Base-by-base conservation (phyloP, 1,140 invertebrate species). In the Eciton burchellii region DNA sequence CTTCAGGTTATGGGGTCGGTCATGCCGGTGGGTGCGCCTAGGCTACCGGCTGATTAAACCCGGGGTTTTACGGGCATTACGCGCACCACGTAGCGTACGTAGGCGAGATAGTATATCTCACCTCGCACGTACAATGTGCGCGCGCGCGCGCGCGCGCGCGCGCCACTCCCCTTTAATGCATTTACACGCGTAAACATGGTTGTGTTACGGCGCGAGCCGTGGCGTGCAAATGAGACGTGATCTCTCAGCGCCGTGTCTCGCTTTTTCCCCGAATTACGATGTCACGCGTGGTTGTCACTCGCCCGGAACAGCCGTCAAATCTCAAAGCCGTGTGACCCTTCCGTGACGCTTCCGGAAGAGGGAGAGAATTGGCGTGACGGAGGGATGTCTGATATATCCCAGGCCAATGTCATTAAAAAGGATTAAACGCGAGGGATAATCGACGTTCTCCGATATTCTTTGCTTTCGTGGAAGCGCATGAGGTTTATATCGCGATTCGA, bases 21-120 rank as follows among this genome's bases (percentile, higher is more conserved):
- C 54, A 76, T 19, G n/a, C 47, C 14, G 41, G 43, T 14, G 62
- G 43, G 52, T 45, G 41, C 14, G 24, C 14, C 68, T 72, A 74
- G 63, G 65, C 74, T 60, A 60, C 79, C 57, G 85, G 83, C 87
- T 91, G 88, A 90, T 91, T 91, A 91, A 91, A 89, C 81, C 84
- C 59, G 3, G 43, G 87, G 71, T 87, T 91, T 91, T 90, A 91
- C 73, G 82, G 60, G 88, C 76, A 90, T 90, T 91, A 89, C 79
- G 82, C 79, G 84, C 60, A 79, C 41, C 56, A 59, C 57, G 71
- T 59, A 26, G 8, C 82, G n/a, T n/a, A n/a, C n/a, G n/a, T n/a
- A n/a, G 24, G 45, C 65, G 19, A 86, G 83, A 86, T 84, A n/a
- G n/a, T n/a, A n/a, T n/a, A 62, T 52, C 83, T 19, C 41, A 26